Conservation (phyloP, 2,113 vertebrate genomes). For the Sturnira hondurensis region DNA sequence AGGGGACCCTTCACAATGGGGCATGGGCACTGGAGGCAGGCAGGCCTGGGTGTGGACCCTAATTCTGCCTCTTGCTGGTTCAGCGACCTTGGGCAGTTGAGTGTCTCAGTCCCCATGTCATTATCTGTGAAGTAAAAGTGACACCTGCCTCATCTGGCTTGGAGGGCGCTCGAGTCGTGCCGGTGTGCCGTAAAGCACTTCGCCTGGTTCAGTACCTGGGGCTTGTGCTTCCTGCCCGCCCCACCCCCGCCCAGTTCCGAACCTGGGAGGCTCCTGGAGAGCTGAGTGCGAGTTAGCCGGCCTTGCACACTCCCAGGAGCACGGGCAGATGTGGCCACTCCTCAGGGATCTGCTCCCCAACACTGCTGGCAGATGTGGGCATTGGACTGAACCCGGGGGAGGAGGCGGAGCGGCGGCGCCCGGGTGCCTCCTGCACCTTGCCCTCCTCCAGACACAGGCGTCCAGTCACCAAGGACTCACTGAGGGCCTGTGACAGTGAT, state of each 20-base stretch:
- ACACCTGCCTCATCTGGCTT: neutral
- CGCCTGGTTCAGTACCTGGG: neutral
- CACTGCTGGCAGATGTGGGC: neutral
- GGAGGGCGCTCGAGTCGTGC: neutral
- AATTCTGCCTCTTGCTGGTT: no score
- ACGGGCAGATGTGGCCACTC: neutral
- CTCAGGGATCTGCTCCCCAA: neutral
- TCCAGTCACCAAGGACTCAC: no score
- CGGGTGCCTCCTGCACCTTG: neutral
- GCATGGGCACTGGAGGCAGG: neutral
- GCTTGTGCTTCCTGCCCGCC: accelerated
- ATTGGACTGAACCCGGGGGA: accelerated
- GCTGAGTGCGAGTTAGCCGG: no score
- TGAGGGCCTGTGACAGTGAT: no score
- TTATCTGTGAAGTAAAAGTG: neutral
- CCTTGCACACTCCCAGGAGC: no score
- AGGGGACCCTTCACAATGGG: neutral
- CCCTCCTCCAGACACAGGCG: accelerated
- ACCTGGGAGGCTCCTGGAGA: neutral
- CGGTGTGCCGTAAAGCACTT: neutral
- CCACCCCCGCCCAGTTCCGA: neutral
- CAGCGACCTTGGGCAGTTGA: neutral
- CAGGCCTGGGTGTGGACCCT: neutral
- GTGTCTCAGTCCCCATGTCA: no score
- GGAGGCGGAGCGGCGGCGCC: neutral